These are phyloP conservation scores for Ochropleura leucogaster DNA, from an alignment of 2,888 invertebrate species.

Conservation along the genomic window DNA sequence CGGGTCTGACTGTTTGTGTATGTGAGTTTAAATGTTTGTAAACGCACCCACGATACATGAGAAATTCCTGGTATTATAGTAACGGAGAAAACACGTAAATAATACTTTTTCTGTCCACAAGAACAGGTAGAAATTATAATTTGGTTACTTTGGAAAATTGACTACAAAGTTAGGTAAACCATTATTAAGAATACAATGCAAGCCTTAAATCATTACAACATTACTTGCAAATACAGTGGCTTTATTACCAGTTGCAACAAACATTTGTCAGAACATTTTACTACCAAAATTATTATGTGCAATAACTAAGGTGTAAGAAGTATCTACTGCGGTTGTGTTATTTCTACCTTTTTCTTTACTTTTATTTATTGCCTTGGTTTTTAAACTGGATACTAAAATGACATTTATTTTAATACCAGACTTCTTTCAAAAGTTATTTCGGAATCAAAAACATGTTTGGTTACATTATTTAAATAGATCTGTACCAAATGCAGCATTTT, in stretches of 20 bases:
- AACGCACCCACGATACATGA: too few relatives aligned
- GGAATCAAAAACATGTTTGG: not conserved
- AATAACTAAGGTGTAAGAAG: not conserved
- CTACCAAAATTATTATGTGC: not conserved
- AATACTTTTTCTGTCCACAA: too few relatives aligned
- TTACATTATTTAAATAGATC: constrained; percentile 10
- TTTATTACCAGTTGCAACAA: constrained; percentile 21
- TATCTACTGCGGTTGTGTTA: not conserved
- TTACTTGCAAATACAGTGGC: not conserved
- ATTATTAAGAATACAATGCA: constrained; percentile 13
- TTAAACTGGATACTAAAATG: constrained; percentile 1
- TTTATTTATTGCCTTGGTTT: not conserved
- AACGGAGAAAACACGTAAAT: too few relatives aligned
- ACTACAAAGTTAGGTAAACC: constrained; percentile 8
- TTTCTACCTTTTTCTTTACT: not conserved
- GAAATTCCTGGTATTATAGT: too few relatives aligned
- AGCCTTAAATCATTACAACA: constrained; percentile 20
- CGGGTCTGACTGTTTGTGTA: too few relatives aligned
- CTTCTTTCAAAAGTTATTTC: constrained; percentile 8
- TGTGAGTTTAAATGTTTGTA: too few relatives aligned
- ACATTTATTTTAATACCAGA: not conserved
- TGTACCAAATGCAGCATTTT: not conserved
- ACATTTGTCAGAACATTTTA: constrained; percentile 3
- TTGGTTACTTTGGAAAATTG: not conserved
- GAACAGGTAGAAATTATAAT: too few relatives aligned